Evolutionary conservation across 2,888 invertebrate genomes (phyloP), one percentile per base, ranked within the genome.

Genomic region (Drosophila peninsularis): DNA sequence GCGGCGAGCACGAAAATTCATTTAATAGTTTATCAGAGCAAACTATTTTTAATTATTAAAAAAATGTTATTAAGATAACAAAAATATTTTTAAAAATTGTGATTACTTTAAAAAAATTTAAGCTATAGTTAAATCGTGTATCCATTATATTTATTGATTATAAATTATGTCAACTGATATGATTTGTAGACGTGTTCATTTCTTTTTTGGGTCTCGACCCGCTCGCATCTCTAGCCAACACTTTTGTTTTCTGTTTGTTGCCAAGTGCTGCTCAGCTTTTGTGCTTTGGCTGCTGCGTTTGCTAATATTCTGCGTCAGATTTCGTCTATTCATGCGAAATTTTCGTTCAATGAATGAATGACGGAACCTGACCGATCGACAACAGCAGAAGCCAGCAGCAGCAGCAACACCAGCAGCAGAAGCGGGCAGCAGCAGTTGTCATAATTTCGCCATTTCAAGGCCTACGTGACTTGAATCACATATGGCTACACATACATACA

Each of bases 391-490:
- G 17, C 47, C 41, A 47, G 13, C 37, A n/a, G 3, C 37, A 37
- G n/a, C 36, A 36, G 14, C 49, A 37, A 7, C 32, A 47, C 6
- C 49, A 24, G 24, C 24, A 24, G 21, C 53, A 30, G 19, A n/a
- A 17, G n/a, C 39, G 17, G 19, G 39, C 54, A 54, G 27, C 69
- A 42, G 41, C 71, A 52, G 64, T 63, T 39, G 27, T 83, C 78
- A 80, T 57, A 80, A 82, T 77, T 85, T 82, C 65, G 64, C 75
- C 52, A 71, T 79, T 88, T 88, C 88, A 88, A 88, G 89, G 85
- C 85, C 85, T 86, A 86, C 85, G 85, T 86, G 85, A 86, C 85
- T 88, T 76, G 80, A 74, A 84, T 88, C 85, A 88, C 88, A 85
- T 54, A 24, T 30, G 6, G 36, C 13, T 13, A 27, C 14, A 27